phyloP scores from a whole-genome alignment of 2,888 invertebrate genomes.

The Yponomeuta sedellus region DNA sequence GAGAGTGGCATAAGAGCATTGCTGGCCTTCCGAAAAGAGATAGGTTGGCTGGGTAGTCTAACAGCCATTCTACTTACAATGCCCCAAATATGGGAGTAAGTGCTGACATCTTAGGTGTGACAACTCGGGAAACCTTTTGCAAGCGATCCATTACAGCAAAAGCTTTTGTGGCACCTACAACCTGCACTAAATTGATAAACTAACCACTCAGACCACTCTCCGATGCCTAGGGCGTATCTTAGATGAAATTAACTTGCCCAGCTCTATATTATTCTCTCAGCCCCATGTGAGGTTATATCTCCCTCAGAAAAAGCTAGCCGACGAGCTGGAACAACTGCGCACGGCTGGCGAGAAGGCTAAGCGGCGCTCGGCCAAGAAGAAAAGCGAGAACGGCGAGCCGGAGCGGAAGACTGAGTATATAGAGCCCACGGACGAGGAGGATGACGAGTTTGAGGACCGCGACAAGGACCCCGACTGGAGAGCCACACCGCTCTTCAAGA shows the following conservation, averaged over 20 bases:
- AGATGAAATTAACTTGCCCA: not conserved
- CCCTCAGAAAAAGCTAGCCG: constrained; percentile 54
- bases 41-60: too few relatives aligned
- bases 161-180: too few relatives aligned
- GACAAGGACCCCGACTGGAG: constrained; percentile 82
- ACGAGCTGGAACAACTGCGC: constrained; percentile 55
- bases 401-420: constrained; percentile 42
- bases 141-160: too few relatives aligned
- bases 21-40: too few relatives aligned
- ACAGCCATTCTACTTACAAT: too few relatives aligned
- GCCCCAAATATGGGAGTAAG: too few relatives aligned
- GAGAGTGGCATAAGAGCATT: too few relatives aligned
- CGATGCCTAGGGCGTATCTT: not conserved
- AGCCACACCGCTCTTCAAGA: constrained; percentile 79
- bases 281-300: constrained; percentile 5
- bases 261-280: not conserved
- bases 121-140: too few relatives aligned
- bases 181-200: too few relatives aligned
- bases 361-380: constrained; percentile 38
- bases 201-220: too few relatives aligned
- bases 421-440: constrained; percentile 56
- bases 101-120: too few relatives aligned
- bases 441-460: constrained; percentile 46
- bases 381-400: constrained; percentile 20
- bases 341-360: constrained; percentile 36